Evolutionary conservation across 2,113 vertebrate genomes (phyloP), one percentile per base, ranked within the genome.

Genomic region (Macaca nemestrina): DNA sequence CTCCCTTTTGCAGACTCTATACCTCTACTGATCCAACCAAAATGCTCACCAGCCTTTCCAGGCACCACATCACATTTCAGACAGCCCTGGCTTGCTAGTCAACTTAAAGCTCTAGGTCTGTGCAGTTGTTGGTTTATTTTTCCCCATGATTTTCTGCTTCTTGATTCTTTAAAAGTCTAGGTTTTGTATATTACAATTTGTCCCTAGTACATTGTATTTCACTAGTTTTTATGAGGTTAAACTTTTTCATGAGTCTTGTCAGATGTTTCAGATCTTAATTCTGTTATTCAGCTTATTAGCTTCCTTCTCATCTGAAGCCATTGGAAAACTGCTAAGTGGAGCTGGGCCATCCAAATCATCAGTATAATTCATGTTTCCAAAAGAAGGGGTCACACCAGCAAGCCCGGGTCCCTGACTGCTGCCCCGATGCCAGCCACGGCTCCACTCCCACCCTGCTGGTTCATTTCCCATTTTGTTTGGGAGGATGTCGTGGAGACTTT

Each of bases 231-330:
- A 35, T 79, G 45, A 68, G 16, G 30, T 68, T 68, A 59, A 32
- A 14, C 11, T 20, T 67, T 68, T 80, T 14, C 48, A 22, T 50
- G 32, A 85, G 48, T 16, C 32, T 27, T 23, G 38, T 86, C 20
- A 9, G 30, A 17, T 38, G 40, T 50, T 83, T 80, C n/a, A 76
- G 80, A 55, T 40, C 75, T 68, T 12, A 59, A 43, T 12, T 17
- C 43, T 30, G 12, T 70, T 12, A 4, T 0, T 11, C 18, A 16
- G 0, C 12, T 10, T 8, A 3, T 1, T 5, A 22, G 11, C 32
- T 52, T 14, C 38, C 22, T 67, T 35, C 35, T 43, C 50, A 40
- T 9, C n/a, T 61, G 20, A 40, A 50, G 43, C 40, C 11, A 0
- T 9, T 16, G 79, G 2, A 30, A 43, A 27, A 48, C 0, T 1